Conservation (phyloP, 2,113 vertebrate genomes). For the Pedetes capensis region DNA sequence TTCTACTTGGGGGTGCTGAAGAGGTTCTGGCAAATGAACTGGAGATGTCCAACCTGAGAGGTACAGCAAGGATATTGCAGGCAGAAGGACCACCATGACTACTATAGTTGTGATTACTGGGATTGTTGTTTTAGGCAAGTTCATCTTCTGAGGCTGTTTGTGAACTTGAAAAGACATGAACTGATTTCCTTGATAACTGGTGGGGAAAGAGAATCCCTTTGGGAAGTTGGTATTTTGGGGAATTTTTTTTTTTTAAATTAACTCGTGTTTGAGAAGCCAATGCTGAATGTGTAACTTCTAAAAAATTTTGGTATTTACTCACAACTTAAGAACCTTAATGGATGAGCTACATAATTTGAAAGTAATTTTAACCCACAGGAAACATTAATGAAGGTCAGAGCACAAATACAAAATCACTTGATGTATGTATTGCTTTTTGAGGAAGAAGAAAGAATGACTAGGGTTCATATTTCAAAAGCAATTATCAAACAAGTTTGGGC, state of each 20-base stretch:
- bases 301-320: constrained; percentile 28
- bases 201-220: not conserved
- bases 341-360: not conserved
- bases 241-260: not conserved
- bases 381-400: constrained; percentile 28
- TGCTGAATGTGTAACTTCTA: not conserved
- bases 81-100: not conserved
- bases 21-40: not conserved
- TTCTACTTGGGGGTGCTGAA: too few relatives aligned
- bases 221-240: not conserved
- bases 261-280: not conserved
- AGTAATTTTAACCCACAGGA: constrained; percentile 5
- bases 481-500: constrained; percentile 46
- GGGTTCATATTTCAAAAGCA: constrained; percentile 52
- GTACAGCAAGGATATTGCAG: not conserved
- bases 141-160: not conserved
- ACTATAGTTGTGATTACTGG: not conserved
- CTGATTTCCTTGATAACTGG: not conserved
- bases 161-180: not conserved
- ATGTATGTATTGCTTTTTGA: constrained; percentile 21
- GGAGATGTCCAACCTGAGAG: not conserved
- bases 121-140: not conserved
- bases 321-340: constrained; percentile 10
- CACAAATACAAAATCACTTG: constrained; percentile 43
- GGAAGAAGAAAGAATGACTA: not conserved